These are phyloP conservation scores for Agonopterix arenella DNA, from an alignment of 2,888 invertebrate genomes.

Conservation along the genomic window DNA sequence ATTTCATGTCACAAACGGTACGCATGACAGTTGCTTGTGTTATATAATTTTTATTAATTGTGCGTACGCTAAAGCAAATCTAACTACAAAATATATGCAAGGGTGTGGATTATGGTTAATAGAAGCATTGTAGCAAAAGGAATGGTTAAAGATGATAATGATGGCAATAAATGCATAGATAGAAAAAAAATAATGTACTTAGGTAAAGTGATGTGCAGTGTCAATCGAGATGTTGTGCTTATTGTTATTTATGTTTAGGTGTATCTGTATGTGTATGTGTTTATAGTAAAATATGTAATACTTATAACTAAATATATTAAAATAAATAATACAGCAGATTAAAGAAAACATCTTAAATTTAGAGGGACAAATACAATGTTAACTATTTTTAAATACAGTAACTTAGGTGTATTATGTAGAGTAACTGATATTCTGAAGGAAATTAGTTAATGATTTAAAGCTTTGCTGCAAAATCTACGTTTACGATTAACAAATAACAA, in stretches of 20 bases:
- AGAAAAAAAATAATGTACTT: slow-evolving; percentile 10
- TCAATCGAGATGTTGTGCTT: slow-evolving; percentile 16
- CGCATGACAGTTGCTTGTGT: slow-evolving; percentile 71
- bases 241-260: slow-evolving; percentile 6
- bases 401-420: slow-evolving; percentile 57
- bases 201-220: slow-evolving; percentile 15
- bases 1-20: slow-evolving; percentile 55
- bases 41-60: slow-evolving; percentile 40
- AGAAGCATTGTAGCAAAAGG: slow-evolving; percentile 39
- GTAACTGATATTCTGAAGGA: slow-evolving; percentile 42
- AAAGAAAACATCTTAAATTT: slow-evolving; percentile 71
- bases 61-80: slow-evolving; percentile 65
- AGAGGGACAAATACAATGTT: slow-evolving; percentile 24
- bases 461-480: slow-evolving; percentile 66
- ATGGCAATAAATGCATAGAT: slow-evolving; percentile 21
- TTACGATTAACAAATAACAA: slow-evolving; percentile 38
- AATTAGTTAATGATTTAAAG: slow-evolving; percentile 68
- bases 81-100: slow-evolving; percentile 39
- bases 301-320: slow-evolving; percentile 5
- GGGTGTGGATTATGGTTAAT: slow-evolving; percentile 34
- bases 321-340: slow-evolving; percentile 17
- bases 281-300: slow-evolving; percentile 6
- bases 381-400: slow-evolving; percentile 15
- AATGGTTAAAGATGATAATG: slow-evolving; percentile 24
- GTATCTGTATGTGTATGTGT: slow-evolving; percentile 17